These are phyloP conservation scores for Ericerus pela DNA, from an alignment of 1,140 invertebrate genomes.

Conservation along the genomic window DNA sequence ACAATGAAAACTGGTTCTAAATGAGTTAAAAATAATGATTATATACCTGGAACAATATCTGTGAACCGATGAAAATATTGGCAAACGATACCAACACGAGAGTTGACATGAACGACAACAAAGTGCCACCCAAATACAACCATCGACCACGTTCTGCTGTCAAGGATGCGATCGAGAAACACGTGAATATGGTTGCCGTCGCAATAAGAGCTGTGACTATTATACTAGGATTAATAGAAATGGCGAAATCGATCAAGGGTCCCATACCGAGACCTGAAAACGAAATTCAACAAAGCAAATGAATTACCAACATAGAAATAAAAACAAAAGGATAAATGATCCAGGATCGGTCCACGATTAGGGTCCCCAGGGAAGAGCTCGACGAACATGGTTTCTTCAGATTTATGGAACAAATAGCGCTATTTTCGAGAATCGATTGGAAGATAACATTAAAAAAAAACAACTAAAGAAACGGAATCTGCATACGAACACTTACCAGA, in stretches of 20 bases:
- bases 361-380: too few relatives aligned
- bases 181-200: conserved; percentile 75
- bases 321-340: not conserved
- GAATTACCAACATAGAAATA: not conserved
- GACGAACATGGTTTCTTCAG: too few relatives aligned
- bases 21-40: not conserved
- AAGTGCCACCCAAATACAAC: conserved; percentile 64
- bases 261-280: conserved; percentile 56
- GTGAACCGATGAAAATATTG: conserved; percentile 75
- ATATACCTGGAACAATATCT: conserved; percentile 63
- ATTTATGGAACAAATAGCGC: too few relatives aligned
- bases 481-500: conserved; percentile 38
- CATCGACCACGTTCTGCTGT: conserved; percentile 69
- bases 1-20: not conserved
- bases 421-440: not conserved
- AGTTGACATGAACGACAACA: conserved; percentile 65
- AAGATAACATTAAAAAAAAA: conserved; percentile 3
- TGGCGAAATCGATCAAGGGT: conserved; percentile 60
- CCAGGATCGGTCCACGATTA: too few relatives aligned
- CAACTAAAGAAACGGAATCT: not conserved
- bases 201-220: conserved; percentile 74
- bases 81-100: conserved; percentile 61
- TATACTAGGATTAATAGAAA: conserved; percentile 65
- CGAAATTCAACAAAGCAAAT: not conserved
- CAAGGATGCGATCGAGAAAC: conserved; percentile 75